Conservation (phyloP, 2,113 vertebrate genomes). For the Notechis scutatus region DNA sequence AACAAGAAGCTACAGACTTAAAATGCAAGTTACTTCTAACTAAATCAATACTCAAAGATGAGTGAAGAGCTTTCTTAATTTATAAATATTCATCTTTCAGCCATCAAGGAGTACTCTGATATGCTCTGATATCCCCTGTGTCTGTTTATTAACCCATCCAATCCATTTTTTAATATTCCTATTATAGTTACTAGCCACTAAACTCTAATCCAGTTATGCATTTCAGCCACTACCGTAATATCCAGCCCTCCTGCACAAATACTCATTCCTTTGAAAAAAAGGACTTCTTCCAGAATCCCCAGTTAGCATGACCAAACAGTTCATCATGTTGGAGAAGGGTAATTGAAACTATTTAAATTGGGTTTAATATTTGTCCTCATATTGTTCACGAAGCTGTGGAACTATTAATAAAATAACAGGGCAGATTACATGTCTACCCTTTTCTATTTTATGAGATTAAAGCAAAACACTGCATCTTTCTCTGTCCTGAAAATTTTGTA, state of each 20-base stretch:
- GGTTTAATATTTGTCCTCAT: background rate
- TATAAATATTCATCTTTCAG: background rate
- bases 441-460: background rate
- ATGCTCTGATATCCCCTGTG: background rate
- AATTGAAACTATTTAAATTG: background rate
- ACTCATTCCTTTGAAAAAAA: background rate
- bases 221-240: background rate
- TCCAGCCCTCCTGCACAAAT: background rate
- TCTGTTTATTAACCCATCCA: background rate
- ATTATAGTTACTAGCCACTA: background rate
- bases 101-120: background rate
- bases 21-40: background rate
- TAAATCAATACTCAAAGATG: background rate
- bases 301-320: background rate
- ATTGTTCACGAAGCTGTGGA: background rate
- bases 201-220: background rate
- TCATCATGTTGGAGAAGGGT: background rate
- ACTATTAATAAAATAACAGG: background rate
- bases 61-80: background rate
- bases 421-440: background rate
- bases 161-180: background rate
- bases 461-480: background rate
- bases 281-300: background rate
- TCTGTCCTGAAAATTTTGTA: background rate
- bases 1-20: background rate